Evolutionary conservation across 2,797 vertebrate species (phyloP).

Genomic region (Hippoglossus hippoglossus): DNA sequence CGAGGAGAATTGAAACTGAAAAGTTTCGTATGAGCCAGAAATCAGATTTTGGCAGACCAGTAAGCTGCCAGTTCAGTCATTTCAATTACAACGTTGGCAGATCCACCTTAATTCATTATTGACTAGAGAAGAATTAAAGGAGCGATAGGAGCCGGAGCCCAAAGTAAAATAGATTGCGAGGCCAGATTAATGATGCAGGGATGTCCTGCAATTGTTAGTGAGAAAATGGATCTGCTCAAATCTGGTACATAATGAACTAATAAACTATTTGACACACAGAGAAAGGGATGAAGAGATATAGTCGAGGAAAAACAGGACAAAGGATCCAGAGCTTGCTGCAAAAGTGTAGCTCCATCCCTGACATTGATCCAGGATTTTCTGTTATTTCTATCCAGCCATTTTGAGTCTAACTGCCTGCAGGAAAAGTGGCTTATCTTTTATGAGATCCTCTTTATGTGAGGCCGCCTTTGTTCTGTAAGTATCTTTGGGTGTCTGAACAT

Average conservation of each 20-base stretch:
- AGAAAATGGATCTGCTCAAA: conserved; percentile 41
- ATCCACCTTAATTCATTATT: conserved; percentile 64
- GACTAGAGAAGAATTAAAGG: conserved; percentile 56
- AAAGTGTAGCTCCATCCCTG: conserved; percentile 20
- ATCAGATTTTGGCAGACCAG: conserved; percentile 36
- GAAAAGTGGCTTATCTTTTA: conserved; percentile 37
- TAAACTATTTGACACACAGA: conserved; percentile 41
- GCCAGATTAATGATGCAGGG: conserved; percentile 53
- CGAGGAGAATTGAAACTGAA: conserved; percentile 17
- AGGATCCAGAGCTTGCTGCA: conserved; percentile 18
- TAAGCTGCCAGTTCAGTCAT: conserved; percentile 40
- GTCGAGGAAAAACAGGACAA: conserved; percentile 8
- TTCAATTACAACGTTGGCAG: conserved; percentile 55
- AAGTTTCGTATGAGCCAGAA: conserved; percentile 34
- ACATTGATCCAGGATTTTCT: conserved; percentile 41
- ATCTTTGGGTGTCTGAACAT: conserved; percentile 49
- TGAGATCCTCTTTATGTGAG: conserved; percentile 32
- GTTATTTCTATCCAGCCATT: conserved; percentile 35
- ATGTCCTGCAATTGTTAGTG: conserved; percentile 26
- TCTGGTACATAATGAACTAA: conserved; percentile 41
- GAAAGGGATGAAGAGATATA: not conserved
- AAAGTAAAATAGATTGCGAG: conserved; percentile 46
- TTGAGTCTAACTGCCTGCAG: conserved; percentile 36
- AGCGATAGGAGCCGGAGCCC: conserved; percentile 31
- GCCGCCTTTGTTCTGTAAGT: conserved; percentile 52